Evolutionary conservation across 2,113 vertebrate genomes (phyloP).

Genomic region (Osmerus mordax): DNA sequence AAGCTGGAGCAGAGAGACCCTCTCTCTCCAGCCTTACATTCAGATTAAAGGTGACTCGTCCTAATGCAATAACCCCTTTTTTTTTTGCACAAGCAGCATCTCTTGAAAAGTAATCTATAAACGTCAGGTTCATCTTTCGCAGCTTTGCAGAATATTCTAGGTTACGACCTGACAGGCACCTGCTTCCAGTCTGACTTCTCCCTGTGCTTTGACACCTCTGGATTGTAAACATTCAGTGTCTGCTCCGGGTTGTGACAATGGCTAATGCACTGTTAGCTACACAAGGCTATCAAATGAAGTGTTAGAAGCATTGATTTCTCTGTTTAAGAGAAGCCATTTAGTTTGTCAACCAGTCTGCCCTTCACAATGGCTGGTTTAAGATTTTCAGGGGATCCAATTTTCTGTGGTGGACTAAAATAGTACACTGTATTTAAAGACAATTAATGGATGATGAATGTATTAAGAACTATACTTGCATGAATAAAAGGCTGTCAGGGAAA

Average conservation of each 20-base stretch:
- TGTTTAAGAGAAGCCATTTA: neutral
- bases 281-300: slow-evolving; percentile 7
- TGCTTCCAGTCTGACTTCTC: slow-evolving; percentile 6
- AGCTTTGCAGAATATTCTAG: slow-evolving; percentile 4
- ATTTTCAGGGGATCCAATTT: neutral
- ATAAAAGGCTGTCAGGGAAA: too few relatives aligned
- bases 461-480: too few relatives aligned
- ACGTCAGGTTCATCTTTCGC: slow-evolving; percentile 4
- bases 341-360: neutral
- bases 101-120: slow-evolving; percentile 15
- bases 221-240: slow-evolving; percentile 1
- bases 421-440: too few relatives aligned
- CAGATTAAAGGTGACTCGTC: slow-evolving; percentile 19
- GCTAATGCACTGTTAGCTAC: slow-evolving; percentile 9
- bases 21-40: slow-evolving; percentile 29
- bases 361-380: neutral
- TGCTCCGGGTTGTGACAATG: neutral
- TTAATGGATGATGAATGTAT: too few relatives aligned
- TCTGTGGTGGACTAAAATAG: too few relatives aligned
- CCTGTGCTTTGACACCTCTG: neutral
- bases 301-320: neutral
- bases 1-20: neutral
- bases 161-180: neutral
- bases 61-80: slow-evolving; percentile 6
- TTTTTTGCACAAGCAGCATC: neutral